phyloP scores from a whole-genome alignment of 1,140 invertebrate species.

The Drosophila bocqueti region DNA sequence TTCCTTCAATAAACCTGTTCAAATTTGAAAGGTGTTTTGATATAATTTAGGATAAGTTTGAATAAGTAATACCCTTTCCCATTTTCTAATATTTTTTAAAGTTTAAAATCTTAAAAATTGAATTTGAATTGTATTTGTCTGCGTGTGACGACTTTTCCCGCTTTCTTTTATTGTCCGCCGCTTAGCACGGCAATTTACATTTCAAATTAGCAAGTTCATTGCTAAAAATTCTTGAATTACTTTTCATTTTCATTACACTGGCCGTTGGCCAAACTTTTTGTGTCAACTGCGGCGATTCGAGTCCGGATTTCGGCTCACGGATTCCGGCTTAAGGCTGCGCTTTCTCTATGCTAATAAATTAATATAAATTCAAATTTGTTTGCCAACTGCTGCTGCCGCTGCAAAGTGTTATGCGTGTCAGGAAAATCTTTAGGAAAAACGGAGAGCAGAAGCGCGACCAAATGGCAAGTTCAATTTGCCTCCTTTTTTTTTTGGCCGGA shows the following conservation, averaged over 20 bases:
- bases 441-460: conserved; percentile 31
- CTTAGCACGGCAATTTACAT: conserved; percentile 77
- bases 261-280: conserved; percentile 38
- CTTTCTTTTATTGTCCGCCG: conserved; percentile 53
- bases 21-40: too few relatives aligned
- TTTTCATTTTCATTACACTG: conserved; percentile 75
- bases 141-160: conserved; percentile 6
- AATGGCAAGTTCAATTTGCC: conserved; percentile 53
- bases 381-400: conserved; percentile 72
- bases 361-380: conserved; percentile 84
- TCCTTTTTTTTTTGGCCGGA: conserved; percentile 6
- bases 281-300: conserved; percentile 48
- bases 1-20: too few relatives aligned
- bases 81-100: background rate
- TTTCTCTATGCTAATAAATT: conserved; percentile 83
- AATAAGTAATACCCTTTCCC: too few relatives aligned
- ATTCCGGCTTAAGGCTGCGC: conserved; percentile 50
- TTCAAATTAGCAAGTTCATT: conserved; percentile 83
- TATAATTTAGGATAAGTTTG: too few relatives aligned
- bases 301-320: conserved; percentile 20
- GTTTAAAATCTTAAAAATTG: background rate
- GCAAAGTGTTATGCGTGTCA: conserved; percentile 79
- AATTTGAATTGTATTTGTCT: background rate
- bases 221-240: conserved; percentile 76
- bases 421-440: conserved; percentile 20